Conservation (phyloP, 23 tunicate genomes). For the Halocynthia aurantium region DNA sequence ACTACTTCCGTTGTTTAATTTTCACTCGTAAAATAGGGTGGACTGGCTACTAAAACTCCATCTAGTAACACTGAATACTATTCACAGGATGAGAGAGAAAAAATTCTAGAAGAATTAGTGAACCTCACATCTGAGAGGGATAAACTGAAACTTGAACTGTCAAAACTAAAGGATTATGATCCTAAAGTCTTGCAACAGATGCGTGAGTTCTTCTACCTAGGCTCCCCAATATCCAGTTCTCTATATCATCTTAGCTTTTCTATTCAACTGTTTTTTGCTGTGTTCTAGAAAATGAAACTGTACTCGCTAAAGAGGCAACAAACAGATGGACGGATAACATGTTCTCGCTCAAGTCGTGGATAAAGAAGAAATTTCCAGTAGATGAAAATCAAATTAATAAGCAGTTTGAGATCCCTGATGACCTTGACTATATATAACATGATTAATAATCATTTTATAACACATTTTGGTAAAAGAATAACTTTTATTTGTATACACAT, state of each 20-base stretch:
- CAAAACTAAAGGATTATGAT: slow-evolving; percentile 58
- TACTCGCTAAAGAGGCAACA: slow-evolving; percentile 68
- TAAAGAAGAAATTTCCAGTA: slow-evolving; percentile 92
- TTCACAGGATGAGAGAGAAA: slow-evolving; percentile 41
- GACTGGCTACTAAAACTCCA: background rate
- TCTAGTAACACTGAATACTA: background rate
- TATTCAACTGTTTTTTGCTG: background rate
- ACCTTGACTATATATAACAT: slow-evolving; percentile 64
- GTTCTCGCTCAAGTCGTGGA: slow-evolving; percentile 73
- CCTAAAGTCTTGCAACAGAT: slow-evolving; percentile 53
- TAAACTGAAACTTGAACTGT: slow-evolving; percentile 25
- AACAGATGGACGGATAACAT: slow-evolving; percentile 99
- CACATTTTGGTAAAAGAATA: too few relatives aligned
- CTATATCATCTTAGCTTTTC: background rate
- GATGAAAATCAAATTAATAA: slow-evolving; percentile 75
- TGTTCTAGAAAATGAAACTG: slow-evolving; percentile 34
- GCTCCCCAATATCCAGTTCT: background rate
- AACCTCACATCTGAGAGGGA: slow-evolving; percentile 34
- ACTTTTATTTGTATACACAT: too few relatives aligned
- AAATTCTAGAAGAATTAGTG: slow-evolving; percentile 32
- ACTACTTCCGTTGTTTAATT: slow-evolving; percentile 8
- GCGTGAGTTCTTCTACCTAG: slow-evolving; percentile 19
- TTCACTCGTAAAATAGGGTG: background rate
- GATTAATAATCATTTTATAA: too few relatives aligned
- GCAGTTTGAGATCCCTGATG: slow-evolving; percentile 96